Base-by-base conservation (phyloP, 2,888 invertebrate genomes). In the Philonicus albiceps region DNA sequence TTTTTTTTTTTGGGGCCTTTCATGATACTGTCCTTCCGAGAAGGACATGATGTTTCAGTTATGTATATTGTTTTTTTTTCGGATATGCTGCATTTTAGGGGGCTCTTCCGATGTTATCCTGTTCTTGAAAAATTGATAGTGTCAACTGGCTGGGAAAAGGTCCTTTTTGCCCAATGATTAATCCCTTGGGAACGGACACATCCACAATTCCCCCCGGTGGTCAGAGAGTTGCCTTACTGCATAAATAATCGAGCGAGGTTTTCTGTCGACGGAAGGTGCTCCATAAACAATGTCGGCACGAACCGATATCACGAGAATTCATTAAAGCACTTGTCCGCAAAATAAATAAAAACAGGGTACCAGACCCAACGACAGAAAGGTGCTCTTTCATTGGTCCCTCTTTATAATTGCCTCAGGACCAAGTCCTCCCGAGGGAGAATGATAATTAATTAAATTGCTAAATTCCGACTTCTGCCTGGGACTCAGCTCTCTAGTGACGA, bases 271-370 rank as follows among this genome's bases (percentile, higher is more conserved):
- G 40, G 40, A 37, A 34, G 76, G 34, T 40, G 40, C 22, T 76
- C 40, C 22, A 76, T 76, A 76, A 76, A 76, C 76, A 76, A 76
- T 76, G 40, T 76, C 76, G 40, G 37, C 76, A 40, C 40, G 76
- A 76, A 76, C 37, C 76, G 76, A 76, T 76, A 76, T 76, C 76
- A 40, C 76, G 19, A 22, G 76, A 76, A 76, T 76, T 76, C 76
- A 76, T 76, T 76, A 40, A 22, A 40, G 34, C 76, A 76, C 76
- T 37, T 76, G 40, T 76, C 76, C 76, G 49, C 76, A 76, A 76
- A 40, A 76, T 76, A 40, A 40, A 76, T 37, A 76, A 76, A 76
- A 76, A 19, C 34, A 73, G 34, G 19, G 19, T 7, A 31, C 13
- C n/a, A 74, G 34, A 30, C 74, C 16, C 30, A 31, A 3, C 22